Evolutionary conservation across 2,113 vertebrate species (phyloP).

Genomic region (Barbus barbus): DNA sequence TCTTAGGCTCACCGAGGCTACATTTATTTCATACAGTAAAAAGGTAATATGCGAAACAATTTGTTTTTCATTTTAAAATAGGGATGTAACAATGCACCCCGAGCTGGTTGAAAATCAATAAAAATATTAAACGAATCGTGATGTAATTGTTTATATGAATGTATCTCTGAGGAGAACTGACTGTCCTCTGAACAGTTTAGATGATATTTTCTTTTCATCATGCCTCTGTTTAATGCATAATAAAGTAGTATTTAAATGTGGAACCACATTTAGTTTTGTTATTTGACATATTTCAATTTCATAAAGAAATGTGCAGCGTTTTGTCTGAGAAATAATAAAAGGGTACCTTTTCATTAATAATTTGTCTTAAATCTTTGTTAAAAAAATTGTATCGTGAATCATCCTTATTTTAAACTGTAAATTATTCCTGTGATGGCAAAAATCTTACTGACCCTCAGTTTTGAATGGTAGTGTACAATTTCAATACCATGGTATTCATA

Average conservation of each 20-base stretch:
- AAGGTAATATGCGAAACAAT: not conserved
- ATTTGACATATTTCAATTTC: not conserved
- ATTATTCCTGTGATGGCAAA: not conserved
- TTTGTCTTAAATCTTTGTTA: too few relatives aligned
- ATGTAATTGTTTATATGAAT: too few relatives aligned
- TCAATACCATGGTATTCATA: not conserved
- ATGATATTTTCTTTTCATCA: not conserved
- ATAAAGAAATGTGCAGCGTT: not conserved
- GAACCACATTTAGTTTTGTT: not conserved
- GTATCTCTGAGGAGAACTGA: too few relatives aligned
- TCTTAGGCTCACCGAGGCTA: not conserved
- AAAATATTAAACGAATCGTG: too few relatives aligned
- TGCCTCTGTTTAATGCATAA: not conserved
- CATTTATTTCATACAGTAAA: not conserved
- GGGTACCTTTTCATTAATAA: not conserved
- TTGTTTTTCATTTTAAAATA: not conserved
- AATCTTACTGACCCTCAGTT: not conserved
- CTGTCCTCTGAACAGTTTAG: not conserved
- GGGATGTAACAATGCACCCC: not conserved
- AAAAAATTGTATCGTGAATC: not conserved
- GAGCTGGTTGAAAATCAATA: too few relatives aligned
- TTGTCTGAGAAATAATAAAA: not conserved
- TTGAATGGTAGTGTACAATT: not conserved
- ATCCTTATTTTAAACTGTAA: too few relatives aligned
- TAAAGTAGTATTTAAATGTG: not conserved